Evolutionary conservation across 1,140 invertebrate genomes (phyloP).

Genomic region (Achroia grisella): DNA sequence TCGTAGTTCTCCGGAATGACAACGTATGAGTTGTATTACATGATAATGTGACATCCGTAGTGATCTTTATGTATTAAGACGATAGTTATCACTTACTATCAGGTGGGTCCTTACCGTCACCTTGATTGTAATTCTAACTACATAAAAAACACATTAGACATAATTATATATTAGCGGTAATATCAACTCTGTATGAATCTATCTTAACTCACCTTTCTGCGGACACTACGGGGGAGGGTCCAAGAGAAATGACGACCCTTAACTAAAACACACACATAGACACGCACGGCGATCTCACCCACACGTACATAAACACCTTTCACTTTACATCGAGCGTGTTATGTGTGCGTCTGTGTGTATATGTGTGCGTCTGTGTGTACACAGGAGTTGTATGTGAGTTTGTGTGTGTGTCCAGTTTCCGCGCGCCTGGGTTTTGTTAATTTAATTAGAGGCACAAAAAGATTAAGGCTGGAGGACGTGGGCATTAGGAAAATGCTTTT

Average conservation of each 20-base stretch:
- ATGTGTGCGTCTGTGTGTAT: slow-evolving; percentile 26
- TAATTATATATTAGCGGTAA: slow-evolving; percentile 1
- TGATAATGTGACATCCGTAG: too few relatives aligned
- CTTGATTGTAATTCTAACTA: too few relatives aligned
- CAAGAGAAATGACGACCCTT: slow-evolving; percentile 73
- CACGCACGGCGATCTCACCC: slow-evolving; percentile 44
- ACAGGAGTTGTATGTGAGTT: slow-evolving; percentile 9
- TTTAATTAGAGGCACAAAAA: slow-evolving; percentile 73
- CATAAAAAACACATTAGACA: neutral
- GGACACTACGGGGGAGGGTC: slow-evolving; percentile 71
- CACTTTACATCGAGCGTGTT: slow-evolving; percentile 24
- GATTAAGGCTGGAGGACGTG: slow-evolving; percentile 62
- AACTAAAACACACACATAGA: slow-evolving; percentile 70
- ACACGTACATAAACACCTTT: slow-evolving; percentile 26
- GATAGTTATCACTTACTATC: too few relatives aligned
- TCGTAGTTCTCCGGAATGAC: too few relatives aligned
- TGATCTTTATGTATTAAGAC: too few relatives aligned
- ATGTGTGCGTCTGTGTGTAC: slow-evolving; percentile 26
- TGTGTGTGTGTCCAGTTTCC: slow-evolving; percentile 68
- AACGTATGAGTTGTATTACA: too few relatives aligned
- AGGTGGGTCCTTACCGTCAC: too few relatives aligned
- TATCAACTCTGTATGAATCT: slow-evolving; percentile 43
- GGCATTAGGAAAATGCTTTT: slow-evolving; percentile 39
- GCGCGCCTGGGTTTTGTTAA: slow-evolving; percentile 69
- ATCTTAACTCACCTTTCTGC: slow-evolving; percentile 70